Evolutionary conservation across 2,888 invertebrate genomes (phyloP).

Genomic region (Acleris cristana): DNA sequence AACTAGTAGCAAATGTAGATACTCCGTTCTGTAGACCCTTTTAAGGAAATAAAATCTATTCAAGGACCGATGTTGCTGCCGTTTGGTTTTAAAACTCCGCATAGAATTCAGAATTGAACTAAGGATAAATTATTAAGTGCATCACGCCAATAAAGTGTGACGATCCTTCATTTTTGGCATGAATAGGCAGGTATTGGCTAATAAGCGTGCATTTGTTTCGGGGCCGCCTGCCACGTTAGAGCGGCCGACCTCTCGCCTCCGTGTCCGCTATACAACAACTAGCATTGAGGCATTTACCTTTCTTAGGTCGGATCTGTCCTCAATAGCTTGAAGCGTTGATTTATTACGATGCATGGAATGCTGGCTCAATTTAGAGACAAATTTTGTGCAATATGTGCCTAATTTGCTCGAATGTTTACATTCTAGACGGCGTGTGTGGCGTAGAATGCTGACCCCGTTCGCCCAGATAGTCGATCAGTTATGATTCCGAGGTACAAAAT

Average conservation of each 20-base stretch:
- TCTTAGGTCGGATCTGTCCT: slow-evolving; percentile 80
- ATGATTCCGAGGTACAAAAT: slow-evolving; percentile 24
- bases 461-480: slow-evolving; percentile 46
- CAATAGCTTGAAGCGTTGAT: slow-evolving; percentile 76
- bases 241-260: slow-evolving; percentile 77
- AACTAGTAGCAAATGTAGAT: too few relatives aligned
- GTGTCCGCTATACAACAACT: slow-evolving; percentile 59
- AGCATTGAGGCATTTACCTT: slow-evolving; percentile 81
- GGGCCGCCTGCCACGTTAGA: slow-evolving; percentile 67
- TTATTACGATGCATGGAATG: slow-evolving; percentile 76
- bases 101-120: too few relatives aligned
- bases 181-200: slow-evolving; percentile 62
- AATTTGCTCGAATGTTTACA: slow-evolving; percentile 53
- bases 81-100: too few relatives aligned
- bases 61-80: too few relatives aligned
- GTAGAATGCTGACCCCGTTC: slow-evolving; percentile 53
- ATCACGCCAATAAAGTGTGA: too few relatives aligned
- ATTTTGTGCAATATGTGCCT: slow-evolving; percentile 72
- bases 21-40: too few relatives aligned
- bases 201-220: slow-evolving; percentile 75
- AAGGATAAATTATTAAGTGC: too few relatives aligned
- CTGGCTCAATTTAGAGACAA: slow-evolving; percentile 68
- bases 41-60: too few relatives aligned
- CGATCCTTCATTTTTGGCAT: slow-evolving; percentile 12
- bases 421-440: slow-evolving; percentile 47